Conservation (phyloP, 1,140 invertebrate species). For the Brachionus manjavacas region DNA sequence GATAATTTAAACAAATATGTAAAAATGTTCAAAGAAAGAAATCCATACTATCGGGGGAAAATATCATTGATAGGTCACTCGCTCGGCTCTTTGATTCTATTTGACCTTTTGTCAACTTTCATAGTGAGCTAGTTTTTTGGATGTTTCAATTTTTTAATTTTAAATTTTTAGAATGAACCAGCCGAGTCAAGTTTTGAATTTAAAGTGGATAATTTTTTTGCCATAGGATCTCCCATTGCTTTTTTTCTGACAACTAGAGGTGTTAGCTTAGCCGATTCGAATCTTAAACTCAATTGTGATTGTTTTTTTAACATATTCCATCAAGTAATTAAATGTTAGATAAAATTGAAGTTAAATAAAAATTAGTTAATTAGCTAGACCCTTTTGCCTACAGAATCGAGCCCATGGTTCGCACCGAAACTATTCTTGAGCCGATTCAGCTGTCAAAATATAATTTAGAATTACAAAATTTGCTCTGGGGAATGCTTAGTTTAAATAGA, state of each 20-base stretch:
- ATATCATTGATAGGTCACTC: slow-evolving; percentile 11
- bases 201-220: slow-evolving; percentile 13
- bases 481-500: not conserved
- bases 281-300: not conserved
- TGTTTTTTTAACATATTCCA: slow-evolving; percentile 8
- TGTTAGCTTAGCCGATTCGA: not conserved
- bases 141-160: too few species aligned
- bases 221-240: not conserved
- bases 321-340: not conserved
- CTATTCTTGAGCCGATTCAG: not conserved
- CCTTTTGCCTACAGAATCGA: slow-evolving; percentile 22
- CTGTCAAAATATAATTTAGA: not conserved
- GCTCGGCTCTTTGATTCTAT: not conserved
- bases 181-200: not conserved
- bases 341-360: not conserved
- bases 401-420: not conserved
- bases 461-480: not conserved
- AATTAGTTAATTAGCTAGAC: not conserved
- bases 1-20: slow-evolving; percentile 8
- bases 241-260: slow-evolving; percentile 4
- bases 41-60: not conserved
- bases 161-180: not conserved
- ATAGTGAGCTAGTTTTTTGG: not conserved
- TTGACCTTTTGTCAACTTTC: not conserved
- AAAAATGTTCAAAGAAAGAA: not conserved